phyloP scores from a whole-genome alignment of 2,797 vertebrate genomes.

The Rhinogobio ventralis region DNA sequence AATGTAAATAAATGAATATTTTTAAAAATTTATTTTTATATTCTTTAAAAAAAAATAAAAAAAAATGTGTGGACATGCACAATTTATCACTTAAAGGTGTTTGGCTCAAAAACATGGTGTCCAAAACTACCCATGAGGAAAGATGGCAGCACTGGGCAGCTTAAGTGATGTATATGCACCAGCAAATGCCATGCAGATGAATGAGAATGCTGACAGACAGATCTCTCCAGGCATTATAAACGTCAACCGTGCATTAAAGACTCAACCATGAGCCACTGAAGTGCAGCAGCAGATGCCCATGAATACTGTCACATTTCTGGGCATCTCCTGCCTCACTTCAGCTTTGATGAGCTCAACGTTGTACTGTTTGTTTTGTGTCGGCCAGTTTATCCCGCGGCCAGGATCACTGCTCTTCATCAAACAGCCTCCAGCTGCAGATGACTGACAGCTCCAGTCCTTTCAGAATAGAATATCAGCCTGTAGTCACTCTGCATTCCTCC shows the following conservation, averaged over 20 bases:
- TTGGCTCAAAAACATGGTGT: background rate
- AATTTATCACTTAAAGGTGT: background rate
- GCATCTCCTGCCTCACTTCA: background rate
- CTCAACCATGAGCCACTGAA: background rate
- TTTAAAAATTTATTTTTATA: background rate
- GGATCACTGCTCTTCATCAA: conserved; percentile 2
- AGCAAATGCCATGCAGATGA: background rate
- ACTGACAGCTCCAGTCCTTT: conserved; percentile 10
- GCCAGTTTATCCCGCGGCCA: background rate
- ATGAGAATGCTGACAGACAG: background rate
- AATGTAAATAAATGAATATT: background rate
- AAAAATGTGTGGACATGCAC: background rate
- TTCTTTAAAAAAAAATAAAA: background rate
- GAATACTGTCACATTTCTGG: background rate
- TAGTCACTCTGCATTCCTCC: background rate
- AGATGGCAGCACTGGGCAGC: background rate
- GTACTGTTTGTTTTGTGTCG: background rate
- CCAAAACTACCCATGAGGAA: background rate
- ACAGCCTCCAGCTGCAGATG: background rate
- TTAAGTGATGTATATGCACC: background rate
- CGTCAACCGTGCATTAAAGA: background rate
- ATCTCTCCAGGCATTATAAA: background rate
- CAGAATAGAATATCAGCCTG: background rate
- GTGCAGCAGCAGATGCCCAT: background rate
- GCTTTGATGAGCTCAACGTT: background rate